Evolutionary conservation across 2,113 vertebrate species (phyloP).

Genomic region (Penelope pileata): DNA sequence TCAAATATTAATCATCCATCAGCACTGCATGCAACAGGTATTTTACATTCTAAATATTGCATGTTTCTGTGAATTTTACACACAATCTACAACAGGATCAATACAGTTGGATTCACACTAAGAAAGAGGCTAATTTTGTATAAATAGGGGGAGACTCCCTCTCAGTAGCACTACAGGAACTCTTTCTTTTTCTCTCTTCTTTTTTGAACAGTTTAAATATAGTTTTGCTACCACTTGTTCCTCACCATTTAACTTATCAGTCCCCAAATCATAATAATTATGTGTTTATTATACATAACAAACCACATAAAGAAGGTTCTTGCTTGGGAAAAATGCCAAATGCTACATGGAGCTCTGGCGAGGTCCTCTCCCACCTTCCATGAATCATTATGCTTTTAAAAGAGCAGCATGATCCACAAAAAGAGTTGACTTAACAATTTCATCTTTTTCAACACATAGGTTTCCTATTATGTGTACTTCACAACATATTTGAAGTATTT

Average conservation of each 20-base stretch:
- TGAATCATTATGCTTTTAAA: slow-evolving; percentile 35
- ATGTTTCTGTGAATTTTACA: background rate
- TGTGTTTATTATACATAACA: slow-evolving; percentile 39
- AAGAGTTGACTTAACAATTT: slow-evolving; percentile 11
- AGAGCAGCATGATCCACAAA: background rate
- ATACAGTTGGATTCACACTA: background rate
- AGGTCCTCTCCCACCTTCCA: slow-evolving; percentile 9
- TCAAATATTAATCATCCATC: background rate
- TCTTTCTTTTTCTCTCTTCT: background rate
- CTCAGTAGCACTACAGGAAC: background rate
- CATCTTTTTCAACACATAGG: slow-evolving; percentile 12
- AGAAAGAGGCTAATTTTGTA: background rate
- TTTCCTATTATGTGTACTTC: slow-evolving; percentile 27
- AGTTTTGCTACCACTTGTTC: slow-evolving; percentile 48
- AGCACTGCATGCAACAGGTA: background rate
- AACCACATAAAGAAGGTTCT: slow-evolving; percentile 57
- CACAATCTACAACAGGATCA: background rate
- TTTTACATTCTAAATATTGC: background rate
- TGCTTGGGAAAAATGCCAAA: slow-evolving; percentile 59
- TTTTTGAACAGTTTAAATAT: background rate
- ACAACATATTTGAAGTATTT: slow-evolving; percentile 30
- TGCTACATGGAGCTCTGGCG: slow-evolving; percentile 17
- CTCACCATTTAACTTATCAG: slow-evolving; percentile 56
- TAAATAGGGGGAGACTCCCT: background rate
- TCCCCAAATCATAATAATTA: slow-evolving; percentile 63